Conservation (phyloP, 92 coral and sea anemone genomes). For the Porites rus region DNA sequence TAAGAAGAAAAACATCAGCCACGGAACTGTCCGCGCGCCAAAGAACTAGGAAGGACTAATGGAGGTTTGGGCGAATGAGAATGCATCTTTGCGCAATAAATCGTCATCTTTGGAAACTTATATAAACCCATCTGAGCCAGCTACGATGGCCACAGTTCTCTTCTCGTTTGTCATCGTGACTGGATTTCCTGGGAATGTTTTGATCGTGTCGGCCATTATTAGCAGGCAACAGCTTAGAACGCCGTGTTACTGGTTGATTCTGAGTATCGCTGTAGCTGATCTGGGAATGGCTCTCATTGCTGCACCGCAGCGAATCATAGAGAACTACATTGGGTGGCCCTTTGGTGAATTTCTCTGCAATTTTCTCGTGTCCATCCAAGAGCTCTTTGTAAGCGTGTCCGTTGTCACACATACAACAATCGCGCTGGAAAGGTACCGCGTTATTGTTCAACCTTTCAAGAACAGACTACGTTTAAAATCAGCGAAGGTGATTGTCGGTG, state of each 20-base stretch:
- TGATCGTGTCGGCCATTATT: slow-evolving; percentile 65
- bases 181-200: slow-evolving; percentile 74
- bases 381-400: slow-evolving; percentile 74
- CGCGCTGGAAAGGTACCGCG: slow-evolving; percentile 80
- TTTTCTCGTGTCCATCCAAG: slow-evolving; percentile 68
- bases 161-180: slow-evolving; percentile 64
- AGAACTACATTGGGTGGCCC: slow-evolving; percentile 78
- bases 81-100: not conserved
- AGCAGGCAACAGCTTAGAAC: slow-evolving; percentile 68
- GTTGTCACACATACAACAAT: slow-evolving; percentile 78
- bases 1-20: not conserved
- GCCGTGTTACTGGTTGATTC: slow-evolving; percentile 70
- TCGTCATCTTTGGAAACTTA: not conserved
- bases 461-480: slow-evolving; percentile 45
- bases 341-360: slow-evolving; percentile 69
- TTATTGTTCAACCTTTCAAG: slow-evolving; percentile 79
- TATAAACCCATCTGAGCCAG: slow-evolving; percentile 16
- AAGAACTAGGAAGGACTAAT: not conserved
- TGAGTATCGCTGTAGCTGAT: slow-evolving; percentile 79
- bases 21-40: not conserved
- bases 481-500: slow-evolving; percentile 53
- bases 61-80: not conserved
- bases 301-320: slow-evolving; percentile 73
- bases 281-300: slow-evolving; percentile 71
- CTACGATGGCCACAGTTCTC: slow-evolving; percentile 48